Evolutionary conservation across 2,797 vertebrate genomes (phyloP), one percentile per base, ranked within the genome.

Genomic region (Forpus xanthops): DNA sequence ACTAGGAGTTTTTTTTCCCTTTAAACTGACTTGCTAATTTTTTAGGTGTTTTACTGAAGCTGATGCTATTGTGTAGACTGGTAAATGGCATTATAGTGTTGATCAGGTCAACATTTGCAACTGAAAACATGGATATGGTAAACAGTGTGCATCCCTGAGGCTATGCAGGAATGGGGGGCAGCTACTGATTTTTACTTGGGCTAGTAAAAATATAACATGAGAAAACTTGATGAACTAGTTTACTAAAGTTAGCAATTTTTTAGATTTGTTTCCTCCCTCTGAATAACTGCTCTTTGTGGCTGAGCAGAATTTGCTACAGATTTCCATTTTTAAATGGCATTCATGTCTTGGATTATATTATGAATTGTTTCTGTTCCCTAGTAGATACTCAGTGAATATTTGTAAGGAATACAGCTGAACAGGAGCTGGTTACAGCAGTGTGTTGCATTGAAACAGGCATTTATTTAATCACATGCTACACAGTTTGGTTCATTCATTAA

Each of bases 1-100:
- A 87, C 74, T 25, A 28, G 74, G 91, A 87, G 90, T 86, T 95
- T 78, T 85, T 96, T 97, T 96, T 94, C 71, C 68, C 94, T 89
- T 89, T 86, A 89, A 96, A 94, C 96, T 97, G 94, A 96, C 55
- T 93, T 98, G 97, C 97, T 97, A 98, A 98, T 96, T 96, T 96
- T 85, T 72, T 78, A 61, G 49, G 82, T 92, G 78, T 95, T 94
- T 95, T 92, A 73, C 89, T 94, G 90, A 84, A 89, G 92, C 47
- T 79, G 79, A 81, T 62, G 76, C 83, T 95, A 77, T 97, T 97
- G 90, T 97, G 71, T 91, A 81, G 91, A 86, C 73, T 73, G 85
- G 77, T 96, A 95, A 97, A 97, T 74, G 92, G 87, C 78, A 90
- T 97, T 97, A 95, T 56, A 87, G 92, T 95, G 91, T 94, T 95